A percentile compares a stretch with the other conserved stretches of the same genome.
phyloP scores from a whole-genome alignment of 2,797 vertebrate species.

The Pangasius krempfi region DNA sequence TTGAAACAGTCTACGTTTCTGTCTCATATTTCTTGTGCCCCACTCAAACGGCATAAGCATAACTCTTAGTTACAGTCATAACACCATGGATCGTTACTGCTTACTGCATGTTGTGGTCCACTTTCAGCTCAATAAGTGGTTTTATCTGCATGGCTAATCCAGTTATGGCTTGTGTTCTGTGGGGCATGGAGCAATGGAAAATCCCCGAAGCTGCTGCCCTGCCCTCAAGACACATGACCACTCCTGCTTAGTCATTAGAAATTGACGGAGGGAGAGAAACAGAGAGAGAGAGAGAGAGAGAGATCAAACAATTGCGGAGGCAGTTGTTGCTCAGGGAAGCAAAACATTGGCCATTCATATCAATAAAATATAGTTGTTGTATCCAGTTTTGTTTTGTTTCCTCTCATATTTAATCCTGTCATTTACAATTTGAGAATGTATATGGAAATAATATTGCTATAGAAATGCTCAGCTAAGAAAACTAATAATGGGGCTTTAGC shows the following conservation, averaged over 20 bases:
- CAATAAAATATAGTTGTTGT: slow-evolving; percentile 15
- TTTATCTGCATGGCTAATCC: slow-evolving; percentile 45
- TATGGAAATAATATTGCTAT: neutral
- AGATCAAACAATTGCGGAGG: neutral
- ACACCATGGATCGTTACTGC: neutral
- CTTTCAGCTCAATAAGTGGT: slow-evolving; percentile 19
- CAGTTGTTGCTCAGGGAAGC: slow-evolving; percentile 25
- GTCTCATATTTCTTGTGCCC: neutral
- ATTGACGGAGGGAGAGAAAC: neutral
- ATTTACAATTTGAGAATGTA: no score
- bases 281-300: slow-evolving; percentile 1
- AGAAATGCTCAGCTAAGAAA: neutral
- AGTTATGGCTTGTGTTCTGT: slow-evolving; percentile 32
- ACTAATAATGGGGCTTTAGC: neutral
- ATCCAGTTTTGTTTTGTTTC: neutral
- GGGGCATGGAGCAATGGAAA: slow-evolving; percentile 52
- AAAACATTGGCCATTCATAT: neutral
- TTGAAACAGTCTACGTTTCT: neutral
- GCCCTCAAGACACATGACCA: slow-evolving; percentile 43
- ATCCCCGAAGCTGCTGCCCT: slow-evolving; percentile 46
- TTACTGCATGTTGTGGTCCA: slow-evolving; percentile 33
- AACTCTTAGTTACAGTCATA: neutral
- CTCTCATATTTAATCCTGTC: neutral
- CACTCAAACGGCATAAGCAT: neutral
- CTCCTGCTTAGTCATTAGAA: slow-evolving; percentile 43